phyloP scores from a whole-genome alignment of 1,140 invertebrate genomes.

The Leptopilina boulardi region DNA sequence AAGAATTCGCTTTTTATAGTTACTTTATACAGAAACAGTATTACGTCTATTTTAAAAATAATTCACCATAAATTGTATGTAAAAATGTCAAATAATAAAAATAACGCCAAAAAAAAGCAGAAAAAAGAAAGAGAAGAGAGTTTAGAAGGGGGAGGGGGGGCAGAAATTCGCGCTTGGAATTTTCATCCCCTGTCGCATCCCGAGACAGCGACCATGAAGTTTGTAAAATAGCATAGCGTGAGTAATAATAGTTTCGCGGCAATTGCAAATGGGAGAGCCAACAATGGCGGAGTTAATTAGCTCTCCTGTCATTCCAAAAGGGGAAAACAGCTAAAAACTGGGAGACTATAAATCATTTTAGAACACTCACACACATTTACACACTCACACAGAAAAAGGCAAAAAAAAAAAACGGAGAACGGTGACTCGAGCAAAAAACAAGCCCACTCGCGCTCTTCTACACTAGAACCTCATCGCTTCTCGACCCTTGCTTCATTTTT shows the following conservation, averaged over 20 bases:
- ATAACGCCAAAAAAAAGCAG: too few species aligned
- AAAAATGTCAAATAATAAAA: too few species aligned
- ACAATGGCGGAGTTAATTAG: constrained; percentile 73
- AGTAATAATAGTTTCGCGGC: constrained; percentile 71
- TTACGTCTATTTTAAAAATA: too few species aligned
- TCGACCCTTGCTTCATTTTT: constrained; percentile 20
- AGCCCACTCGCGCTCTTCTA: constrained; percentile 42
- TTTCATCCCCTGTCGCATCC: constrained; percentile 48
- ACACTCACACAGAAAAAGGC: too few species aligned
- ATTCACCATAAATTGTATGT: too few species aligned
- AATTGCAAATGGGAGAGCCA: constrained; percentile 51
- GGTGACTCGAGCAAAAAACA: background rate
- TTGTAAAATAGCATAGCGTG: constrained; percentile 50
- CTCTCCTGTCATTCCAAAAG: constrained; percentile 64
- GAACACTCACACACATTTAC: too few species aligned
- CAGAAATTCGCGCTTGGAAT: constrained; percentile 43
- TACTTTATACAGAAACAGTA: too few species aligned
- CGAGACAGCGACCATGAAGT: constrained; percentile 46
- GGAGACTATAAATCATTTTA: constrained; percentile 68
- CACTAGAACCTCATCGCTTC: constrained; percentile 37
- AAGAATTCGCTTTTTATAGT: too few species aligned
- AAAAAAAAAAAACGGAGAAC: background rate
- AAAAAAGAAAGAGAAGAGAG: too few species aligned
- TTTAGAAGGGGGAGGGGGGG: background rate
- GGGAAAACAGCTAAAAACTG: constrained; percentile 65